Evolutionary conservation across 2,113 vertebrate genomes (phyloP).

Genomic region (Pleuronectes platessa): DNA sequence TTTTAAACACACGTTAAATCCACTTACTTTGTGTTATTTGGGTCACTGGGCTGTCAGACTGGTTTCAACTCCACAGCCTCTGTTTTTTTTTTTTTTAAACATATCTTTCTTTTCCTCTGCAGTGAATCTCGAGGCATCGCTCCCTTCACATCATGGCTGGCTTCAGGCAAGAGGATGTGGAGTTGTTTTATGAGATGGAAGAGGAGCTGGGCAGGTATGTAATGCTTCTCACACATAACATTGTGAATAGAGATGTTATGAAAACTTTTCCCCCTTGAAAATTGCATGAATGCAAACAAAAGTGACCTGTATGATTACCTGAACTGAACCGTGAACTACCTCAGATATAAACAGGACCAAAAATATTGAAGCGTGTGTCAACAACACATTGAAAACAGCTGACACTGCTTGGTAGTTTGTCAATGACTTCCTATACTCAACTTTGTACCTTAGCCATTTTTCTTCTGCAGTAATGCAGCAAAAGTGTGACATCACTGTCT

Average conservation of each 20-base stretch:
- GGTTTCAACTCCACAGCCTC: not conserved
- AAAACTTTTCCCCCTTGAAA: too few relatives aligned
- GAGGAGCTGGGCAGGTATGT: conserved; percentile 85
- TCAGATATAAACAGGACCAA: too few relatives aligned
- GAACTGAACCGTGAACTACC: too few relatives aligned
- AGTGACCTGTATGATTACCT: too few relatives aligned
- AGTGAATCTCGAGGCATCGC: conserved; percentile 32
- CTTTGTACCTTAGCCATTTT: conserved; percentile 28
- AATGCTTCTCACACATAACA: not conserved
- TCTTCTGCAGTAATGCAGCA: conserved; percentile 75
- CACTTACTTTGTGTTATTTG: not conserved
- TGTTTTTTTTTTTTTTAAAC: not conserved
- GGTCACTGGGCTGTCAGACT: not conserved
- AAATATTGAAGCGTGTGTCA: too few relatives aligned
- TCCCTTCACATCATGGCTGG: conserved; percentile 78
- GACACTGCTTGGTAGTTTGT: too few relatives aligned
- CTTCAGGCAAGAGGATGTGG: conserved; percentile 86
- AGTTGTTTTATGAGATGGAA: conserved; percentile 84
- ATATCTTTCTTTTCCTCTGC: not conserved
- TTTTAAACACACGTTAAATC: not conserved
- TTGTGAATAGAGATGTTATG: not conserved
- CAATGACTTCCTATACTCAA: conserved; percentile 7
- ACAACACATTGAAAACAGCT: too few relatives aligned
- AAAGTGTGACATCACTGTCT: conserved; percentile 74
- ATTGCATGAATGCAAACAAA: too few relatives aligned